These are phyloP conservation scores for Dolichopus griseipennis DNA, from an alignment of 2,888 invertebrate genomes.

Conservation along the genomic window DNA sequence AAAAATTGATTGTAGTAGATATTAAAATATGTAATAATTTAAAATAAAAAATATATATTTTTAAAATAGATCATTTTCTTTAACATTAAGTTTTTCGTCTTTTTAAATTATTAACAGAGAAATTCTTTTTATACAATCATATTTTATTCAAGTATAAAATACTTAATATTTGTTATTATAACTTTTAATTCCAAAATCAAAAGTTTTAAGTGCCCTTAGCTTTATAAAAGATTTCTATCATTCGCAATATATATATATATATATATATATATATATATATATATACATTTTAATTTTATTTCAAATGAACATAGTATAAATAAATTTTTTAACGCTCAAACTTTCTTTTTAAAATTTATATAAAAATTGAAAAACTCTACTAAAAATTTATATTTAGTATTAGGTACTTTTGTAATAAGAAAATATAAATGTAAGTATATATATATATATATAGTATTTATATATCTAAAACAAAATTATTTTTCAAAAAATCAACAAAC, in stretches of 20 bases:
- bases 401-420: background rate
- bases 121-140: too few species aligned
- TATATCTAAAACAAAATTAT: too few species aligned
- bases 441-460: background rate
- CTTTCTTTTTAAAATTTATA: background rate
- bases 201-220: conserved; percentile 3
- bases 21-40: too few species aligned
- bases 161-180: background rate
- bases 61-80: too few species aligned
- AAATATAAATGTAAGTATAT: too few species aligned
- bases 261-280: too few species aligned
- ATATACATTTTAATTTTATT: too few species aligned
- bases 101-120: too few species aligned
- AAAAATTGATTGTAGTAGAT: too few species aligned
- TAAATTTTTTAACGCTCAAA: background rate
- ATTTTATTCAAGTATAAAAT: background rate
- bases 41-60: too few species aligned
- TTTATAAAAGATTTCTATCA: background rate
- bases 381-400: background rate
- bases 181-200: background rate
- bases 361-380: conserved; percentile 4
- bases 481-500: background rate
- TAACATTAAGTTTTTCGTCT: too few species aligned
- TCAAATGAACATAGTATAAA: background rate
- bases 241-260: background rate